These are phyloP conservation scores for Sapayoa aenigma DNA, from an alignment of 2,113 vertebrate genomes.

Conservation along the genomic window DNA sequence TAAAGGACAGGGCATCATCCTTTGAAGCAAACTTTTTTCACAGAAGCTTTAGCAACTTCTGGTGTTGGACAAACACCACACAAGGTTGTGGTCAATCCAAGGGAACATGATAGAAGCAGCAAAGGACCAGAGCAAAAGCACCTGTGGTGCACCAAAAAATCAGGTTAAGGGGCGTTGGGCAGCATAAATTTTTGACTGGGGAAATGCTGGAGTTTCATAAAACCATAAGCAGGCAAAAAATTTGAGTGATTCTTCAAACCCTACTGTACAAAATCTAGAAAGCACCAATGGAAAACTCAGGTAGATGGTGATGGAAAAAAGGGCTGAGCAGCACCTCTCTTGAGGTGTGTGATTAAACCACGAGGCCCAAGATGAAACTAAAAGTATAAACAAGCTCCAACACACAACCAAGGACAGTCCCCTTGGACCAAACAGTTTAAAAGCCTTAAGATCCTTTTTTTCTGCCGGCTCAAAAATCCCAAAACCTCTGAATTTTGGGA, in stretches of 20 bases:
- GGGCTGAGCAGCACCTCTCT: not conserved
- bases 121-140: not conserved
- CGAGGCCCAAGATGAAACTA: not conserved
- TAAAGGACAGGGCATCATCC: not conserved
- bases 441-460: not conserved
- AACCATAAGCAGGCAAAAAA: not conserved
- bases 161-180: not conserved
- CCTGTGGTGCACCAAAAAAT: not conserved
- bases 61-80: not conserved
- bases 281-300: not conserved
- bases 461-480: not conserved
- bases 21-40: not conserved
- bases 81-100: fast-evolving
- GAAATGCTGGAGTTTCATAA: not conserved
- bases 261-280: not conserved
- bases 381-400: not conserved
- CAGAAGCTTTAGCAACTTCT: fast-evolving
- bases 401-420: not conserved
- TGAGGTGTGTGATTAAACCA: not conserved
- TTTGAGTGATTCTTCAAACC: not conserved
- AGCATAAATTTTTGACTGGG: not conserved
- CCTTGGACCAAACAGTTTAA: not conserved
- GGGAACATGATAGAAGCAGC: not conserved
- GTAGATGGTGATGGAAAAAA: not conserved
- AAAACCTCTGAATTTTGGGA: not conserved